Evolutionary conservation across 2,888 invertebrate genomes (phyloP).

Genomic region (Oxycera nigricornis): DNA sequence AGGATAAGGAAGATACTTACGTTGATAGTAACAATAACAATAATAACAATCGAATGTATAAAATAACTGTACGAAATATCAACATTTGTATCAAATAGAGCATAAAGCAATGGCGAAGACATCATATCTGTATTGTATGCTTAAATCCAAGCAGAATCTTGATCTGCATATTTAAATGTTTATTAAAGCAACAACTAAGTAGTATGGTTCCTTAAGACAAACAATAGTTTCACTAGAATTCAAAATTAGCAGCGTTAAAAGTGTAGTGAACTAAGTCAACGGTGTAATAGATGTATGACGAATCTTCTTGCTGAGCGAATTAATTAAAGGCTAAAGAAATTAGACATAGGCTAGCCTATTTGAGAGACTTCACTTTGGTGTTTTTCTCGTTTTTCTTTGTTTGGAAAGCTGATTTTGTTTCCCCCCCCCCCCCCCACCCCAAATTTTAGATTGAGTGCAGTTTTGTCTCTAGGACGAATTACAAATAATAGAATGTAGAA

Average conservation of each 20-base stretch:
- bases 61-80: not conserved
- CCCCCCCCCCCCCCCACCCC: not conserved
- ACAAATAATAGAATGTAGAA: constrained; percentile 1
- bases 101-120: constrained; percentile 16
- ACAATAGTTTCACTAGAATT: not conserved
- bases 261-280: not conserved
- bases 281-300: not conserved
- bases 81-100: not conserved
- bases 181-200: not conserved
- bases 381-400: not conserved
- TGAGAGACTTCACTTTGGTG: not conserved
- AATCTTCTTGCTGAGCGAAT: not conserved
- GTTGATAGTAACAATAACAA: not conserved
- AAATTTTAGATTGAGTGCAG: constrained; percentile 20
- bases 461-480: constrained; percentile 23
- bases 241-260: not conserved
- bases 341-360: not conserved
- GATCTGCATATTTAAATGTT: not conserved
- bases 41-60: not conserved
- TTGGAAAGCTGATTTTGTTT: not conserved
- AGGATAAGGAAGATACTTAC: not conserved
- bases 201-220: not conserved
- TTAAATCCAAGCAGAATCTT: not conserved
- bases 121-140: not conserved
- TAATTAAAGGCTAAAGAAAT: not conserved